Evolutionary conservation across 2,113 vertebrate genomes (phyloP).

Genomic region (Sclerurus mexicanus): DNA sequence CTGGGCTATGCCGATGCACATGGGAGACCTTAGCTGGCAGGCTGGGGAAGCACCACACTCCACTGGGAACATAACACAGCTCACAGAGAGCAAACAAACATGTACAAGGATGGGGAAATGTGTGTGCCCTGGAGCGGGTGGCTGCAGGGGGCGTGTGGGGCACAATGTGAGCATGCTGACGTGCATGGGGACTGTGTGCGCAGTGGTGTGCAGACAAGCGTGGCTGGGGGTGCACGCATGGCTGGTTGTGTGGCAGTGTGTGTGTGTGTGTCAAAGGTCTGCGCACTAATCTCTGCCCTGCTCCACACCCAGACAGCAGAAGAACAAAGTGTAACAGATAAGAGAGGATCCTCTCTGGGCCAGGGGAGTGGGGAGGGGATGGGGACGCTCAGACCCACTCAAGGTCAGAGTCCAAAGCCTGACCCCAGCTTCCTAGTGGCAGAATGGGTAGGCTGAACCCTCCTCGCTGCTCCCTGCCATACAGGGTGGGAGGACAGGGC

Average conservation of each 20-base stretch:
- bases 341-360: conserved; percentile 1
- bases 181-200: background rate
- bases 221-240: background rate
- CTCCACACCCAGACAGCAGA: conserved; percentile 57
- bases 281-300: conserved; percentile 36
- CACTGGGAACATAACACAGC: background rate
- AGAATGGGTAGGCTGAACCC: background rate
- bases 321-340: conserved; percentile 70
- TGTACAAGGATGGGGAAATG: accelerated
- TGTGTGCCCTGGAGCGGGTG: background rate
- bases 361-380: background rate
- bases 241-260: background rate
- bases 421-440: background rate
- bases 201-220: background rate
- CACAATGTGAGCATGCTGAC: accelerated
- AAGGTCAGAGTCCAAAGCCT: conserved; percentile 59
- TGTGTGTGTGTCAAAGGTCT: conserved; percentile 45
- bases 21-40: background rate
- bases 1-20: background rate
- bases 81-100: background rate
- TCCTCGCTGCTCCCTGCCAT: accelerated
- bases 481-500: background rate
- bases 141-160: accelerated
- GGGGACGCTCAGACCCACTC: conserved; percentile 3
- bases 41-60: background rate